These are phyloP conservation scores for Diachasma alloeum DNA, from an alignment of 1,140 invertebrate genomes.

Conservation along the genomic window DNA sequence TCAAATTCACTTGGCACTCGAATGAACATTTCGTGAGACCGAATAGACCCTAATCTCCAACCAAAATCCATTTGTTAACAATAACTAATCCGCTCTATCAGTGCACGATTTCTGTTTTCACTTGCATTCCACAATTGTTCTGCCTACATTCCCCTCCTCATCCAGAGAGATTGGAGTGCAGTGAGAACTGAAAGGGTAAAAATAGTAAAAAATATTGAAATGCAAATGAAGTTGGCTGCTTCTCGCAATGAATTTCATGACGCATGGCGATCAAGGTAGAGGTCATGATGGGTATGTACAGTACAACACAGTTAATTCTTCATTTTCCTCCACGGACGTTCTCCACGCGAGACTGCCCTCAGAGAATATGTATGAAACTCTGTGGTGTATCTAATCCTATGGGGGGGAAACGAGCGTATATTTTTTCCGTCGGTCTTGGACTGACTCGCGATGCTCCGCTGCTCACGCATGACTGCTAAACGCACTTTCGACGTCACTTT, in stretches of 20 bases:
- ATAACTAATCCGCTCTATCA: too few relatives aligned
- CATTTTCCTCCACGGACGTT: constrained; percentile 1
- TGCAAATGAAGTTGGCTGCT: background rate
- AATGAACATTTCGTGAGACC: too few relatives aligned
- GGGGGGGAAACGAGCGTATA: background rate
- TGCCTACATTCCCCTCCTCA: too few relatives aligned
- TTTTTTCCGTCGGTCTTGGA: background rate
- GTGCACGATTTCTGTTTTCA: too few relatives aligned
- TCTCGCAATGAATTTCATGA: background rate
- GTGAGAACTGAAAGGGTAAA: background rate
- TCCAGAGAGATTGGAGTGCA: too few relatives aligned
- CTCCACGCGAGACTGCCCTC: constrained; percentile 8
- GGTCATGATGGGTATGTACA: background rate
- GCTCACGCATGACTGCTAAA: constrained; percentile 9
- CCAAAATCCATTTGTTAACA: too few relatives aligned
- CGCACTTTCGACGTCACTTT: constrained; percentile 11
- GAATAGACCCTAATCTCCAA: too few relatives aligned
- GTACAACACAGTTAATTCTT: constrained; percentile 3
- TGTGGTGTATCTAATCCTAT: background rate
- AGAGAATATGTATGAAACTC: constrained; percentile 1
- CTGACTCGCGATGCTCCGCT: background rate
- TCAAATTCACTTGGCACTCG: too few relatives aligned
- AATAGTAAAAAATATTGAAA: background rate
- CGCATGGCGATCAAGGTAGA: constrained; percentile 4
- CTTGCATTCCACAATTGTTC: too few relatives aligned